Conservation (phyloP, 1,140 invertebrate genomes). For the Aleiodes sp. region DNA sequence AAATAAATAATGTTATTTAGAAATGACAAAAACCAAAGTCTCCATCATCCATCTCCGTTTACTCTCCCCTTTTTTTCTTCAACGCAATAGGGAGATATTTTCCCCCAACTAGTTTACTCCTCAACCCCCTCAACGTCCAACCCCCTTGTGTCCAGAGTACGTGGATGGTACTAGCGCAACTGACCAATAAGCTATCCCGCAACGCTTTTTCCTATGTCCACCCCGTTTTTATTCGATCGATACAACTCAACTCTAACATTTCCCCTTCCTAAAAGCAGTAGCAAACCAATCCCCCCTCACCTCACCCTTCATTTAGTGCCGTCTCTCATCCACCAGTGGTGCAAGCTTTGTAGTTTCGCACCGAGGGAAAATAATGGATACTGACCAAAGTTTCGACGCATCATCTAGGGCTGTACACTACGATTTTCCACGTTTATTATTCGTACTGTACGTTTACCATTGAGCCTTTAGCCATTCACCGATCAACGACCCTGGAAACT, state of each 20-base stretch:
- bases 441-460: neutral
- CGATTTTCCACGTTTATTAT: neutral
- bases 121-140: slow-evolving; percentile 34
- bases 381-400: slow-evolving; percentile 2
- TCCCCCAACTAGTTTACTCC: neutral
- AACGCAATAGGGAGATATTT: neutral
- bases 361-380: slow-evolving; percentile 9
- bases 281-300: too few relatives aligned
- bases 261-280: neutral
- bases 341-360: slow-evolving; percentile 19
- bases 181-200: slow-evolving; percentile 49
- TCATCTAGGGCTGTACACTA: neutral
- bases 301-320: neutral
- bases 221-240: slow-evolving; percentile 44
- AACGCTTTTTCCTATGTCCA: slow-evolving; percentile 40
- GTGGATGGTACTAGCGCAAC: slow-evolving; percentile 39
- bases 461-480: slow-evolving; percentile 2
- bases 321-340: neutral
- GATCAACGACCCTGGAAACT: slow-evolving; percentile 4
- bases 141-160: slow-evolving; percentile 41
- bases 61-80: neutral
- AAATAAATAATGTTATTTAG: neutral
- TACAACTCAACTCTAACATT: slow-evolving; percentile 28
- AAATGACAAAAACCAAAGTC: slow-evolving; percentile 9
- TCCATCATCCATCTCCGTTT: slow-evolving; percentile 6